phyloP scores from a whole-genome alignment of 2,113 vertebrate genomes.

The Eidolon helvum region DNA sequence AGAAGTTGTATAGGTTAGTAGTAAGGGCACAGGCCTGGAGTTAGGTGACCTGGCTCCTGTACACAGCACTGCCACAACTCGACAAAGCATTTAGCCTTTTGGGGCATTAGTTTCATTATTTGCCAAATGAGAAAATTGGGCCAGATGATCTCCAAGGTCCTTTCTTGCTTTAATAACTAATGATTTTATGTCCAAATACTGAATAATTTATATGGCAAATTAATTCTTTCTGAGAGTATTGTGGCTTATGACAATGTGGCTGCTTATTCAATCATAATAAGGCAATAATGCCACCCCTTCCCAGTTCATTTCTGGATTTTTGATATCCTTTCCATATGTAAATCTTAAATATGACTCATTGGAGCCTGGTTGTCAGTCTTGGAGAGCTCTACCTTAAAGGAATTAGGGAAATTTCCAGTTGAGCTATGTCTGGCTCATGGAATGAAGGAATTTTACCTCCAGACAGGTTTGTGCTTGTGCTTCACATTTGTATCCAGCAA shows the following conservation, averaged over 20 bases:
- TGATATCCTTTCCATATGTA: neutral
- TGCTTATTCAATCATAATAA: neutral
- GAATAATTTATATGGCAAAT: constrained; percentile 11
- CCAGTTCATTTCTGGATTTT: neutral
- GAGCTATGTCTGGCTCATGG: neutral
- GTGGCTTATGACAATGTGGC: neutral
- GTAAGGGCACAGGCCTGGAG: neutral
- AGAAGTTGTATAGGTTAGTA: neutral
- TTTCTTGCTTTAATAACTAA: neutral
- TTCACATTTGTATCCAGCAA: neutral
- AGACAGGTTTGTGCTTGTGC: neutral
- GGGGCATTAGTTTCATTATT: neutral
- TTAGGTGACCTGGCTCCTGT: neutral
- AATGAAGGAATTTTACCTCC: neutral
- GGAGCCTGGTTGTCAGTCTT: neutral
- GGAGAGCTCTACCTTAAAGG: neutral
- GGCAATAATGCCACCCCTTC: neutral
- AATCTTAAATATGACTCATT: neutral
- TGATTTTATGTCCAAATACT: constrained; percentile 9
- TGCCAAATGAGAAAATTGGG: neutral
- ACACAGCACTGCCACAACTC: neutral
- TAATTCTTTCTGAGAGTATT: constrained; percentile 26
- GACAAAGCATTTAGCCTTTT: neutral
- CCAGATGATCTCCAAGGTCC: neutral
- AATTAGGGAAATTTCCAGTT: neutral